Evolutionary conservation across 2,797 vertebrate genomes (phyloP), one percentile per base, ranked within the genome.

Genomic region (Ateles fusciceps): DNA sequence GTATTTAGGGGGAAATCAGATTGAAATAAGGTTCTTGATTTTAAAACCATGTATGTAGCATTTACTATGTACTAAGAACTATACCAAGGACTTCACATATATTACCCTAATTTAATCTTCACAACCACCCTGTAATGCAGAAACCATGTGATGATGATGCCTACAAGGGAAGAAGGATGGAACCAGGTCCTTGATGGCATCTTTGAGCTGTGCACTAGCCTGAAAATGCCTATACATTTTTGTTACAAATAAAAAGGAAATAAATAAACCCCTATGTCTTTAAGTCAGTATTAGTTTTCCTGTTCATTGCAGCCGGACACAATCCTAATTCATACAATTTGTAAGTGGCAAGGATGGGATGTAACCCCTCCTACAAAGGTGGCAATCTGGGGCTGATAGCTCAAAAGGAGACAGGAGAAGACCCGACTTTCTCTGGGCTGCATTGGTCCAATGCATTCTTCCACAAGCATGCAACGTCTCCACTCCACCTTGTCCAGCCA

Each of bases 401-500:
- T 33, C 7, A 17, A n/a, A 57, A 48, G n/a, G 28, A 30, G 52
- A 21, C 4, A 13, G 3, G 12, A 72, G 48, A 50, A 64, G n/a
- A 12, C 4, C 52, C 39, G 50, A 10, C 57, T 57, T 36, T 30
- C 50, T 42, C 76, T 22, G 72, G 46, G 57, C 30, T 8, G 13
- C 28, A 0, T 0, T 24, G 33, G 44, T 10, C 81, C 15, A 1
- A 0, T 0, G 33, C 8, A 39, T 24, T 39, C 80, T 74, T n/a
- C 22, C 0, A 0, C 5, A 2, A 15, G 1, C 48, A 3, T 2
- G 14, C 11, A 11, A 12, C 5, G 22, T 28, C 12, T 9, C 6
- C 14, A 13, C 0, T 30, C 22, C 21, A 42, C 76, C 85, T 30
- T 6, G 22, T 44, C 72, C 12, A 30, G 52, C 2, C 68, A 1